Base-by-base conservation (phyloP, 53 echinoderm and acorn worm genomes). In the Antedon mediterranea region DNA sequence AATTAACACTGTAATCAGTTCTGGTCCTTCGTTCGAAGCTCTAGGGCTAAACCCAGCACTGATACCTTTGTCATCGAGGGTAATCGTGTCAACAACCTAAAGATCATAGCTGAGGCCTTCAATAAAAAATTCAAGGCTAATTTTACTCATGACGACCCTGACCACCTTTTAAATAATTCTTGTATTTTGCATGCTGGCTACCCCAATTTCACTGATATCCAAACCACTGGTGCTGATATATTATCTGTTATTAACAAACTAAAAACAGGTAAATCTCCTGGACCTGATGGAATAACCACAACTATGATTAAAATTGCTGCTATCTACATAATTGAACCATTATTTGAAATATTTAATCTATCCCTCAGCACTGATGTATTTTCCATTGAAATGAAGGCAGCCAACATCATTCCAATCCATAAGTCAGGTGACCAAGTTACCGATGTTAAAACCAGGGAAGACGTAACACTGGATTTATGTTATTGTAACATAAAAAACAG, bases 401-500 rank as follows among this genome's bases (percentile, higher is more conserved):
- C 11, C 26, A 57, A 23, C 23, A 23, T 57, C 23, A 57, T 23
- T 2, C 57, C 57, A 18, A 57, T 57, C 23, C 23, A 15, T 57
- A 57, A 57, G 57, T 57, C 57, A 15, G 57, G 26, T 57, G 57
- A 57, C 20, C n/a, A n/a, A n/a, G n/a, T n/a, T n/a, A n/a, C n/a
- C n/a, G n/a, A n/a, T n/a, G n/a, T n/a, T n/a, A n/a, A n/a, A n/a
- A n/a, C n/a, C n/a, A n/a, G 84, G 73, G 73, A 78, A 41, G 77
- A 81, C 8, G 71, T 81, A 32, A 75, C 30, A 7, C 75, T 82
- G 37, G 86, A 86, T 34, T 34, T 82, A 13, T 86, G 86, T 37
- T 86, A 86, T 73, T 78, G 82, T 0, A 86, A 77, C 70, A 81
- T 83, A n/a, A n/a, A n/a, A n/a, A n/a, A n/a, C n/a, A n/a, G n/a